Conservation (phyloP, 2,888 invertebrate genomes). For the Portevinia maculata region DNA sequence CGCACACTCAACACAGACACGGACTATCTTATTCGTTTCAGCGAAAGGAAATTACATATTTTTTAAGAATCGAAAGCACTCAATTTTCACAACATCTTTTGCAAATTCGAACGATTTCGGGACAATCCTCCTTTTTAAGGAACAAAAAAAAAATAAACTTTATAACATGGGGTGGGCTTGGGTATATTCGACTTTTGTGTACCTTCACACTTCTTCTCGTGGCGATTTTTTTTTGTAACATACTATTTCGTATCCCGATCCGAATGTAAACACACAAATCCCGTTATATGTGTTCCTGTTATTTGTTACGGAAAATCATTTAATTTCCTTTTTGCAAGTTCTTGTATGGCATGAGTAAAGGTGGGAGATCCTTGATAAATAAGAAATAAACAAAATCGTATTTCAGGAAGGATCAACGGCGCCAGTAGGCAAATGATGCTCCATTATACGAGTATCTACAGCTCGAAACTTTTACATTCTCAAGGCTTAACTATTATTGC, state of each 20-base stretch:
- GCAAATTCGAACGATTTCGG: constrained; percentile 18
- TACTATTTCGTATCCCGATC: constrained; percentile 3
- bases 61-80: constrained; percentile 47
- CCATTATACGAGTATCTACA: background rate
- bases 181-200: constrained; percentile 40
- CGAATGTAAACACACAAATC: constrained; percentile 37
- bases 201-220: constrained; percentile 20
- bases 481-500: constrained; percentile 18
- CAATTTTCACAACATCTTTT: background rate
- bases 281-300: constrained; percentile 14
- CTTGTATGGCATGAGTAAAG: background rate
- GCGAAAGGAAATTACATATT: constrained; percentile 45
- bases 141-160: constrained; percentile 4
- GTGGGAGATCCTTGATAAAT: background rate
- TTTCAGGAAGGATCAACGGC: constrained; percentile 23
- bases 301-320: constrained; percentile 42
- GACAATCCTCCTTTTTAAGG: constrained; percentile 30
- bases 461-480: constrained; percentile 13
- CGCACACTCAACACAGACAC: background rate
- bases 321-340: constrained; percentile 35
- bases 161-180: background rate
- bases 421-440: constrained; percentile 7
- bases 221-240: constrained; percentile 1
- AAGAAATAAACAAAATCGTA: background rate
- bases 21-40: constrained; percentile 43